Evolutionary conservation across 2,113 vertebrate species (phyloP).

Genomic region (Anguilla rostrata): DNA sequence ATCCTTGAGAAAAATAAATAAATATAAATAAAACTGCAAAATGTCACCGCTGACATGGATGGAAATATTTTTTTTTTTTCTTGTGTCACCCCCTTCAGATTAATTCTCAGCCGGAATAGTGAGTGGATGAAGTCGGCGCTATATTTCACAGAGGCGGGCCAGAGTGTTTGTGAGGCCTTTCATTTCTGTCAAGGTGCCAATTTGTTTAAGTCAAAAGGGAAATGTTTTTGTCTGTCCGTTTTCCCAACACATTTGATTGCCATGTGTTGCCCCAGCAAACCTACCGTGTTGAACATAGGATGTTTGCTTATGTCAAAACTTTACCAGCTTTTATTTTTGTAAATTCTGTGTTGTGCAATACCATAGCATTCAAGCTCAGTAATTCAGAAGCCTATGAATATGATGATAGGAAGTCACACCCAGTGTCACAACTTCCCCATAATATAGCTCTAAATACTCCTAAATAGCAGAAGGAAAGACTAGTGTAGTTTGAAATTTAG

Average conservation of each 20-base stretch:
- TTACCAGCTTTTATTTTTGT: neutral
- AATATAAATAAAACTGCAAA: conserved; percentile 37
- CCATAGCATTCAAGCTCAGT: neutral
- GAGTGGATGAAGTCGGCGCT: neutral
- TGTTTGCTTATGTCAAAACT: neutral
- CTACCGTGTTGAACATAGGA: neutral
- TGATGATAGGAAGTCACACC: neutral
- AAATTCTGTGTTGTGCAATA: neutral
- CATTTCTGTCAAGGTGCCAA: neutral
- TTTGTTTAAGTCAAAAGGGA: neutral
- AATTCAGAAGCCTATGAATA: neutral
- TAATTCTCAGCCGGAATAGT: neutral
- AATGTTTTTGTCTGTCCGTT: neutral
- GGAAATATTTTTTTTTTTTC: neutral
- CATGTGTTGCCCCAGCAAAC: neutral
- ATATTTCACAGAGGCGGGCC: neutral
- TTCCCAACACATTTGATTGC: neutral
- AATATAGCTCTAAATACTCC: neutral
- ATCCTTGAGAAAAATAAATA: conserved; percentile 14
- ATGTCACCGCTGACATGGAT: conserved; percentile 28
- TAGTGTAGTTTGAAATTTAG: neutral
- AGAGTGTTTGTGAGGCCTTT: neutral
- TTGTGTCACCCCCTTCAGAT: neutral
- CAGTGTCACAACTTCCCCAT: neutral
- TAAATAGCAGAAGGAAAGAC: neutral